A percentile compares a stretch with the other conserved stretches of the same genome.
Conservation (phyloP, 2,797 vertebrate genomes). For the Karalla daura region DNA sequence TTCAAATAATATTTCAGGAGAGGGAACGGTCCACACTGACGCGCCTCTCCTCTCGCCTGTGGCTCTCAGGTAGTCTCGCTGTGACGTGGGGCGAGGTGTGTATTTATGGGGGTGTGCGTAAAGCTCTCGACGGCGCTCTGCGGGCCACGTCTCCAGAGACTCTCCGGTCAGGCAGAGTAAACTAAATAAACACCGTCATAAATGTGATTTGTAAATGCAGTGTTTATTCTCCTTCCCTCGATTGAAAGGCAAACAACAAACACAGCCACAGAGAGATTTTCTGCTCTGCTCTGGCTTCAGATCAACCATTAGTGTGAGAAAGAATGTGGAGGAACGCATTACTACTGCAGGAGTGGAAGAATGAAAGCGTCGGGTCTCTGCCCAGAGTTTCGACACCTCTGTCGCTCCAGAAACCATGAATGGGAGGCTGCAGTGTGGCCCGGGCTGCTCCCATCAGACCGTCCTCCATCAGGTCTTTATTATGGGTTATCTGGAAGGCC, state of each 20-base stretch:
- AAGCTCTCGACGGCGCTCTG: not conserved
- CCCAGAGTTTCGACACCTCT: conserved; percentile 57
- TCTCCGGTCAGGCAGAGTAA: not conserved
- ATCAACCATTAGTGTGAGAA: conserved; percentile 49
- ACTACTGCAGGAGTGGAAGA: conserved; percentile 19
- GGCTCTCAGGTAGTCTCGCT: not conserved
- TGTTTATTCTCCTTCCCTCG: not conserved
- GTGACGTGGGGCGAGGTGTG: not conserved
- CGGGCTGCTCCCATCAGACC: conserved; percentile 53
- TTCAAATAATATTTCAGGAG: not conserved
- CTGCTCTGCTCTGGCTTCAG: conserved; percentile 28
- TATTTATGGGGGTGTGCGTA: not conserved
- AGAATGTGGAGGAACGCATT: conserved; percentile 42
- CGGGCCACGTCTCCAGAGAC: not conserved
- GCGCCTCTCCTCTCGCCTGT: not conserved
- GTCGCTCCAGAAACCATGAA: conserved; percentile 48
- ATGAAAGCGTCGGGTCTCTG: conserved; percentile 38
- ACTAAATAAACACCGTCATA: not conserved
- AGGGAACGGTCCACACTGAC: not conserved
- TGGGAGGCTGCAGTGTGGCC: conserved; percentile 39
- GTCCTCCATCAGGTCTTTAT: conserved; percentile 26
- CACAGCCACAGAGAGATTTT: conserved; percentile 8
- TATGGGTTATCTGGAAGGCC: conserved; percentile 58
- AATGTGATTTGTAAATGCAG: not conserved
- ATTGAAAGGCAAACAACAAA: not conserved